A percentile compares a stretch with the other conserved stretches of the same genome.
phyloP scores from a whole-genome alignment of 1,140 invertebrate genomes.

The Micrasema longulum region DNA sequence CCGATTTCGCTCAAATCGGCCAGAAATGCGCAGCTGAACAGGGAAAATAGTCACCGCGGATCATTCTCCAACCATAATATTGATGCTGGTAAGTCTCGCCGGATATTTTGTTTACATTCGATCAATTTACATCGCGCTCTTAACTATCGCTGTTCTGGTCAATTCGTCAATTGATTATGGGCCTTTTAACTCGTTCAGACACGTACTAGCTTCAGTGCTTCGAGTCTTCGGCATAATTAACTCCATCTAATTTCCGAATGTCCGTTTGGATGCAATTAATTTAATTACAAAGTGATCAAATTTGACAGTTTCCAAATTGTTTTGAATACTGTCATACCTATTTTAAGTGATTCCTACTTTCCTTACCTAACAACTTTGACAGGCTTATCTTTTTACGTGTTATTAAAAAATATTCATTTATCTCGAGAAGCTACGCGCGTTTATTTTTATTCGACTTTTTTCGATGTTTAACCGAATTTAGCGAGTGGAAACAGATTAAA shows the following conservation, averaged over 20 bases:
- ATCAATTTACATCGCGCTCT: too few relatives aligned
- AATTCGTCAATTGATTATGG: constrained; percentile 41
- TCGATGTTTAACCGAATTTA: background rate
- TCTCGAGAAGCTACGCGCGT: background rate
- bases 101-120: constrained; percentile 7
- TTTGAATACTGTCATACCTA: constrained; percentile 35
- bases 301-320: constrained; percentile 13
- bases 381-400: constrained; percentile 34
- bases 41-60: background rate
- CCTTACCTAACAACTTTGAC: constrained; percentile 40
- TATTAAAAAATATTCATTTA: constrained; percentile 19
- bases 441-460: constrained; percentile 1
- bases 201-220: constrained; percentile 28
- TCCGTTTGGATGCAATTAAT: background rate
- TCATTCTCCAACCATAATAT: constrained; percentile 34
- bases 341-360: constrained; percentile 43
- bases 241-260: background rate
- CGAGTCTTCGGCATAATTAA: too few relatives aligned
- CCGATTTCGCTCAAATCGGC: constrained; percentile 3
- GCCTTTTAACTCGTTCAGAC: constrained; percentile 42
- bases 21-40: constrained; percentile 16
- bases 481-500: too few relatives aligned
- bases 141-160: too few relatives aligned
- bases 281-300: constrained; percentile 5
- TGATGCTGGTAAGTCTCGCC: constrained; percentile 36